Base-by-base conservation (phyloP, 2,113 vertebrate genomes). In the Hypocryptadius cinnamomeus region DNA sequence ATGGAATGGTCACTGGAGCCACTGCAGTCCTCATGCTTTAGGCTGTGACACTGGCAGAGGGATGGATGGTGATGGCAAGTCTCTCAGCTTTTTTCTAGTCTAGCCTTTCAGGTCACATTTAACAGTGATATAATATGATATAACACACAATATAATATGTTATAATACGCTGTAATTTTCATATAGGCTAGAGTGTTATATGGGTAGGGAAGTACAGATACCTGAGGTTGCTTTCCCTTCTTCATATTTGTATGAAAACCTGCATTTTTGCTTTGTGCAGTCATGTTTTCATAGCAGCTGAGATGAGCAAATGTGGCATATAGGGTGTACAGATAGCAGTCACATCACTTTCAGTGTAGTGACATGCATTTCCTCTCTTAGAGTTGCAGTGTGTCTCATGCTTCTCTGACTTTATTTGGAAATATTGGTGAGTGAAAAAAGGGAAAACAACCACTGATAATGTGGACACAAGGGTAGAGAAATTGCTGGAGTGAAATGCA, bases 351-450 rank as follows among this genome's bases (percentile, higher is more conserved):
- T 95, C 47, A 47, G 6, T 60, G 24, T 64, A 39, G 57, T 87
- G 71, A 79, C 71, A 23, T 69, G 25, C 20, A 37, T 90, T 93
- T 95, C 81, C 87, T 85, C 21, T 89, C 37, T 57, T 79, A 39
- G 2, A 54, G 35, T 70, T 2, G 4, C 76, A 54, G 47, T 3
- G 10, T 59, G 40, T 28, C 11, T 84, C 8, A 9, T 10, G 18
- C 23, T 69, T 64, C 33, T 79, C 42, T 89, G 73, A 42, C 73
- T 91, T n/a, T 95, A 89, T 89, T 94, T 94, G 91, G 87, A 79
- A 85, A 80, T 90, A 78, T 17, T 70, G 14, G 31, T 54, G 11
- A 13, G 54, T 90, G 78, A 13, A 71, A 76, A 51, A 87, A 86
- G 33, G 24, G 42, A 78, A 53, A 79, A 54, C 15, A 72, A 42